Evolutionary conservation across 2,797 vertebrate genomes (phyloP).

Genomic region (Geotrypetes seraphini): DNA sequence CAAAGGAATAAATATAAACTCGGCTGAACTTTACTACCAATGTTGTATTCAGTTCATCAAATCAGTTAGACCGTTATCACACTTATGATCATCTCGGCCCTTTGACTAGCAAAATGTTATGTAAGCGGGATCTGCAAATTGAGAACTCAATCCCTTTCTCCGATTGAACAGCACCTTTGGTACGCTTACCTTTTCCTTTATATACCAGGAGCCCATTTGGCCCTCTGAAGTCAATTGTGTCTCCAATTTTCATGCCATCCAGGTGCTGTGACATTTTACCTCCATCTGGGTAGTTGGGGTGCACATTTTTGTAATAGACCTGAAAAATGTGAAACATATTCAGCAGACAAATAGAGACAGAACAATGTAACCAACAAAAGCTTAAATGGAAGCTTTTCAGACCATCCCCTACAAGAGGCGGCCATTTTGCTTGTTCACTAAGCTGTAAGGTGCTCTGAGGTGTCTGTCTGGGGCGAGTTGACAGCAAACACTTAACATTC

Average conservation of each 20-base stretch:
- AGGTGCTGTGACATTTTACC: slow-evolving; percentile 88
- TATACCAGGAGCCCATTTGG: slow-evolving; percentile 78
- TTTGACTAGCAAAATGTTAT: too few species aligned
- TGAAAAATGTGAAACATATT: slow-evolving; percentile 23
- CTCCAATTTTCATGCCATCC: slow-evolving; percentile 69
- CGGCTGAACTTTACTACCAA: too few species aligned
- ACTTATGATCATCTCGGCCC: too few species aligned
- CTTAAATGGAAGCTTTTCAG: neutral
- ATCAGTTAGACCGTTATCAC: too few species aligned
- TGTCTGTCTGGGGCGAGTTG: neutral
- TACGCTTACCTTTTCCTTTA: slow-evolving; percentile 60
- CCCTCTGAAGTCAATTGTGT: slow-evolving; percentile 76
- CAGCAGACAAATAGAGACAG: neutral
- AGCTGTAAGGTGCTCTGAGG: neutral
- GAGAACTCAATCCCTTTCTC: too few species aligned
- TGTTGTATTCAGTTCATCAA: too few species aligned
- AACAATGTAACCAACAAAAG: fast-evolving
- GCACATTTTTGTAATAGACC: slow-evolving; percentile 77
- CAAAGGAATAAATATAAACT: too few species aligned
- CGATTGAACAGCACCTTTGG: too few species aligned
- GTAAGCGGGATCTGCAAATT: too few species aligned
- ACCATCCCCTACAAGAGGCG: neutral
- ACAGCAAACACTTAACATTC: neutral
- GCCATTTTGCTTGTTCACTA: neutral
- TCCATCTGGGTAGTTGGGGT: slow-evolving; percentile 74